phyloP scores from a whole-genome alignment of 2,113 vertebrate genomes.

The Edolisoma coerulescens region DNA sequence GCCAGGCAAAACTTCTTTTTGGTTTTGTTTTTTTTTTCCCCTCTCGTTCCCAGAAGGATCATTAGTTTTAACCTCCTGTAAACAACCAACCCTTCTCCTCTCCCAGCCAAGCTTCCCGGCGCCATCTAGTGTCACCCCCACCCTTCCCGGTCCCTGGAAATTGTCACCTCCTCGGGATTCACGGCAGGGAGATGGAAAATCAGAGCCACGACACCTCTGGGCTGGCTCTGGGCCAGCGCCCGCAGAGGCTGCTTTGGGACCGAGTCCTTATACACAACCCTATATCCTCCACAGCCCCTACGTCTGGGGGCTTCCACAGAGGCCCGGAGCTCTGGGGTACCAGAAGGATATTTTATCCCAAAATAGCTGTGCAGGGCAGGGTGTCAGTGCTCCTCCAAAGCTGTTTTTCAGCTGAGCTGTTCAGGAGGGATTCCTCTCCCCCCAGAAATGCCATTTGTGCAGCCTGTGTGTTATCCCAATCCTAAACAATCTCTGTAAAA shows the following conservation, averaged over 20 bases:
- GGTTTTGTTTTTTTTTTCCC: accelerated
- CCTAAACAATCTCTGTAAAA: not conserved
- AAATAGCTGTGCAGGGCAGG: not conserved
- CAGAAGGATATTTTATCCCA: not conserved
- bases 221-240: not conserved
- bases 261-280: accelerated
- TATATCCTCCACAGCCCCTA: too few species aligned
- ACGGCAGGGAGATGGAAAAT: not conserved
- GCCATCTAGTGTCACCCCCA: constrained; percentile 30
- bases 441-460: not conserved
- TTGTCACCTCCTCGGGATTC: not conserved
- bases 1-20: not conserved
- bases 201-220: not conserved
- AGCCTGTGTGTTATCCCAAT: not conserved
- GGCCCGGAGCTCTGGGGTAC: not conserved
- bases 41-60: not conserved
- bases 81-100: not conserved
- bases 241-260: not conserved
- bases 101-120: not conserved
- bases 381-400: not conserved
- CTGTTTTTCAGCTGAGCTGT: not conserved
- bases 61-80: not conserved
- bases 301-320: not conserved
- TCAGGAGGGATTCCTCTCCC: not conserved
- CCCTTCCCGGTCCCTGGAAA: not conserved